A percentile compares a stretch with the other conserved stretches of the same genome.
Conservation (phyloP, 1,140 invertebrate species). For the Brachionus paranguensis region DNA sequence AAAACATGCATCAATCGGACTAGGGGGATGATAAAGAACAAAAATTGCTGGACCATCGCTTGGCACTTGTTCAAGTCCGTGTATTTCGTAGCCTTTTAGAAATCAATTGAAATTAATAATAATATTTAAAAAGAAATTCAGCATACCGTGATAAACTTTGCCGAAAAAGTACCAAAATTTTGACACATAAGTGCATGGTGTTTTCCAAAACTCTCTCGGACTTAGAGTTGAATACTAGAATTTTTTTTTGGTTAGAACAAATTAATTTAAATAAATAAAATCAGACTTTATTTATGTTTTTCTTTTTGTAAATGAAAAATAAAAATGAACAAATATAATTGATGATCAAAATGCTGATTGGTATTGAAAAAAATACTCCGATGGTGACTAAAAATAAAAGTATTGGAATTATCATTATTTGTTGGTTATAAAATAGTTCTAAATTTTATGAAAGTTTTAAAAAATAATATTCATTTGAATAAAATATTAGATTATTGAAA, state of each 20-base stretch:
- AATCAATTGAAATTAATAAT: not conserved
- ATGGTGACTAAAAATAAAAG: not conserved
- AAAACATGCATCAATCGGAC: slow-evolving; percentile 95
- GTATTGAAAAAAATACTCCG: not conserved
- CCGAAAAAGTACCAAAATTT: not conserved
- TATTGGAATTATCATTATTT: not conserved
- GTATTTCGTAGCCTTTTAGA: slow-evolving; percentile 73
- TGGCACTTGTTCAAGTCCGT: slow-evolving; percentile 86
- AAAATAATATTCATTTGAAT: not conserved
- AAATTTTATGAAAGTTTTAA: not conserved
- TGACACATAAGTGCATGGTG: not conserved
- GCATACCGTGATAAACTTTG: not conserved
- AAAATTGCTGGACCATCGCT: slow-evolving; percentile 75
- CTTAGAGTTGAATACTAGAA: not conserved
- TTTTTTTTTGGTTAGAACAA: not conserved
- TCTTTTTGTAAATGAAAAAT: not conserved
- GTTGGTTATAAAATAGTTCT: not conserved
- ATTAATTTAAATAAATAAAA: not conserved
- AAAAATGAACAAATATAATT: not conserved
- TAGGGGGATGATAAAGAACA: slow-evolving; percentile 93
- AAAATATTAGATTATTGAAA: not conserved
- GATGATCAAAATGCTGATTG: not conserved
- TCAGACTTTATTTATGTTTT: not conserved
- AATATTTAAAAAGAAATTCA: not conserved
- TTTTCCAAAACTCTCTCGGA: not conserved